A percentile compares a stretch with the other conserved stretches of the same genome.
Evolutionary conservation across 2,888 invertebrate genomes (phyloP).

Genomic region (Leptopterna dolabrata): DNA sequence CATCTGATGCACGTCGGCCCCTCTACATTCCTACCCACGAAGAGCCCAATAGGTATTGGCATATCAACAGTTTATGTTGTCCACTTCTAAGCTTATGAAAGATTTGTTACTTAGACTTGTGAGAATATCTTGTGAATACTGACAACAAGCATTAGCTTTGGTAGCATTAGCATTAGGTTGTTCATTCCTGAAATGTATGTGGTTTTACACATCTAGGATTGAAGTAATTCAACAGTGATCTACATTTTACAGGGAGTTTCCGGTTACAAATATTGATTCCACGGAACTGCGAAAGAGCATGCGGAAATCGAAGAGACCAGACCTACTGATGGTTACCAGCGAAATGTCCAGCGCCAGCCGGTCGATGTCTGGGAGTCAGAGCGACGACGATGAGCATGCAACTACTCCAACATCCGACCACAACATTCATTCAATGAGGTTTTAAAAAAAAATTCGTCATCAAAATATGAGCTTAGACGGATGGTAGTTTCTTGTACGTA

Average conservation of each 20-base stretch:
- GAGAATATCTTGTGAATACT: too few species aligned
- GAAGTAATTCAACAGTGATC: too few species aligned
- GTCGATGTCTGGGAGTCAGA: slow-evolving; percentile 72
- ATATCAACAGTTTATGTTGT: slow-evolving; percentile 31
- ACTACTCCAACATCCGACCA: slow-evolving; percentile 84
- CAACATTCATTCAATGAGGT: slow-evolving; percentile 56
- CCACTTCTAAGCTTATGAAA: too few species aligned
- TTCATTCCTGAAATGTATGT: too few species aligned
- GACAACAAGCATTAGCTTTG: too few species aligned
- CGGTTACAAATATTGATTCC: slow-evolving; percentile 75
- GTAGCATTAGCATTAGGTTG: too few species aligned
- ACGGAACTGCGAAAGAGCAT: slow-evolving; percentile 84
- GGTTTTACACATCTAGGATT: too few species aligned
- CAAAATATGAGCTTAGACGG: too few species aligned
- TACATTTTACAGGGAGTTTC: slow-evolving; percentile 62
- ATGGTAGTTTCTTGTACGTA: not conserved
- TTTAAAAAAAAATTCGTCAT: too few species aligned
- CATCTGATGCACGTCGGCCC: slow-evolving; percentile 73
- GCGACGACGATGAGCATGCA: slow-evolving; percentile 76
- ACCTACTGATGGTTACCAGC: slow-evolving; percentile 65
- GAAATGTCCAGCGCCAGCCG: slow-evolving; percentile 62
- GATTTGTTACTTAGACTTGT: too few species aligned
- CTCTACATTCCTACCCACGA: slow-evolving; percentile 82
- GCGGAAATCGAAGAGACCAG: slow-evolving; percentile 74
- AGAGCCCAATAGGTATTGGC: slow-evolving; percentile 70